Percentiles rank a stretch among this genome's conserved stretches.
Evolutionary conservation across 2,113 vertebrate species (phyloP).

Genomic region (Pyxicephalus adspersus): DNA sequence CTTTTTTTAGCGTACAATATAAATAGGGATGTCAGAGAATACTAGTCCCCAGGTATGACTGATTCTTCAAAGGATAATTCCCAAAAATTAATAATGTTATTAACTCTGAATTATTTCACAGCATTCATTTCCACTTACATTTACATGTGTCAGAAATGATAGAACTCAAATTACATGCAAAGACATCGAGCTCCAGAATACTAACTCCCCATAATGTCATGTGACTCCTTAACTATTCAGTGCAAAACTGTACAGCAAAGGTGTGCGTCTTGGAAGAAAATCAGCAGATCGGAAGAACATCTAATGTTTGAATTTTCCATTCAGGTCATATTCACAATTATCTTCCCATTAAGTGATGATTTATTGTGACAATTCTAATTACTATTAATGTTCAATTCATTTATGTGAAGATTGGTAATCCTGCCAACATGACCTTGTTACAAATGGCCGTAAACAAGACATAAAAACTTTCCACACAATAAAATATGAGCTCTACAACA

Average conservation of each 20-base stretch:
- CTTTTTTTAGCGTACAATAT: too few relatives aligned
- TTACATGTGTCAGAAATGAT: slow-evolving; percentile 9
- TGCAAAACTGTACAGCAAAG: neutral
- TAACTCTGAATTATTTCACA: slow-evolving; percentile 27
- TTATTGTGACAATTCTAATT: too few relatives aligned
- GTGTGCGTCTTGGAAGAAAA: neutral
- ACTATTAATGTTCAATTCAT: too few relatives aligned
- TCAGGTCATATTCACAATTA: neutral
- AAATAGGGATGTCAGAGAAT: too few relatives aligned
- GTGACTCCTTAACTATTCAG: neutral
- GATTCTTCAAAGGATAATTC: neutral
- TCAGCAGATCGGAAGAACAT: too few relatives aligned
- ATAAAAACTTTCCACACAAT: too few relatives aligned
- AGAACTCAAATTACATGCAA: neutral
- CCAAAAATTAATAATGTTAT: neutral
- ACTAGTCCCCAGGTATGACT: too few relatives aligned
- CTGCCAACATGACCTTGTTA: too few relatives aligned
- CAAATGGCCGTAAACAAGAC: too few relatives aligned
- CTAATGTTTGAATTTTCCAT: neutral
- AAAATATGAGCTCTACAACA: too few relatives aligned
- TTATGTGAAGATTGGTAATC: too few relatives aligned
- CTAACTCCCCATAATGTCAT: neutral
- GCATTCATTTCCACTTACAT: neutral
- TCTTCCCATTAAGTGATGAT: too few relatives aligned
- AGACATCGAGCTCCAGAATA: neutral